phyloP scores from a whole-genome alignment of 53 echinoderm and acorn worm genomes.

The Echinometra lucunter region DNA sequence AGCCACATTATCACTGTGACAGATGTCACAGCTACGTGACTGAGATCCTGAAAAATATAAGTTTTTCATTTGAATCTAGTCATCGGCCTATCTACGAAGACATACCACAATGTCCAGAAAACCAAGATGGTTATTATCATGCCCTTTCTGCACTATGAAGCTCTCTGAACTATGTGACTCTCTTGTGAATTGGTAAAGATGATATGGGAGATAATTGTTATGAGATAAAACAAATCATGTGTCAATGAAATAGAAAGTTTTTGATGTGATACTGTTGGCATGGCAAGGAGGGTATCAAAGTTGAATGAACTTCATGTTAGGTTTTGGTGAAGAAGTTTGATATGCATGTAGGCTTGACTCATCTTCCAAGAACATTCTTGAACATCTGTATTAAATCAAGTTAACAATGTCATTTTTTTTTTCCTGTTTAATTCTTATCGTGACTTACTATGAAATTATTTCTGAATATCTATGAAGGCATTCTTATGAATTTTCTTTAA shows the following conservation, averaged over 20 bases:
- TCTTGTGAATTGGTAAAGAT: background rate
- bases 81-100: background rate
- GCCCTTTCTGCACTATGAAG: conserved; percentile 33
- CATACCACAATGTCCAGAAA: conserved; percentile 21
- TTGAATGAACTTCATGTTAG: background rate
- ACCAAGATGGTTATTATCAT: background rate
- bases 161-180: conserved; percentile 38
- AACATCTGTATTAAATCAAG: background rate
- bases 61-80: background rate
- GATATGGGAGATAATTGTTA: conserved; percentile 35
- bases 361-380: background rate
- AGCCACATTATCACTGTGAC: conserved; percentile 29
- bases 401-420: background rate
- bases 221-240: conserved; percentile 30
- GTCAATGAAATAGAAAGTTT: background rate
- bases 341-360: background rate
- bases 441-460: background rate
- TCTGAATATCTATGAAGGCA: background rate
- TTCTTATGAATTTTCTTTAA: background rate
- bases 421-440: background rate
- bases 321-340: background rate
- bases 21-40: conserved; percentile 24
- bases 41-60: background rate
- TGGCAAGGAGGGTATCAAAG: background rate
- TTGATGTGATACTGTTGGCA: background rate